Percentiles rank a stretch among this genome's conserved stretches.
These are phyloP conservation scores for Hyposmocoma kahamanoa DNA, from an alignment of 1,140 invertebrate genomes.

Conservation along the genomic window DNA sequence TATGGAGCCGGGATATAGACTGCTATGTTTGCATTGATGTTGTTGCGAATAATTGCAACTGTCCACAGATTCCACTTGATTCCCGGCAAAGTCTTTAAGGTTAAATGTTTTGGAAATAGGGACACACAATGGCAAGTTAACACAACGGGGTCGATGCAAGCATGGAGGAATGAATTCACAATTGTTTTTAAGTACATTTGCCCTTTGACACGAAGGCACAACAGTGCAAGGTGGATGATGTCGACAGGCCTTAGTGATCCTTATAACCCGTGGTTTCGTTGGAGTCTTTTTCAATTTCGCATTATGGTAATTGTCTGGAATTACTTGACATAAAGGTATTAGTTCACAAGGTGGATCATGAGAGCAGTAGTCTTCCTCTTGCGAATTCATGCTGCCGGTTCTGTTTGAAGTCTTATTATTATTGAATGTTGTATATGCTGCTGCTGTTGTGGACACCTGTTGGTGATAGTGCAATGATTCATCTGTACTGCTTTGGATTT, in stretches of 20 bases:
- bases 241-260: slow-evolving; percentile 57
- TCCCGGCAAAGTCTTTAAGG: background rate
- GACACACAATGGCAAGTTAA: slow-evolving; percentile 55
- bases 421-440: too few species aligned
- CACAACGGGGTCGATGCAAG: slow-evolving; percentile 50
- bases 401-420: too few species aligned
- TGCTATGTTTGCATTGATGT: too few species aligned
- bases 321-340: slow-evolving; percentile 48
- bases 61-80: background rate
- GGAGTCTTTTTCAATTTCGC: slow-evolving; percentile 25
- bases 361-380: slow-evolving; percentile 31
- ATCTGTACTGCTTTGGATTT: slow-evolving; percentile 35
- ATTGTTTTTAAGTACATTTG: slow-evolving; percentile 51
- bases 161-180: slow-evolving; percentile 55
- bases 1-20: too few species aligned
- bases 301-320: slow-evolving; percentile 31
- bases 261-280: slow-evolving; percentile 31
- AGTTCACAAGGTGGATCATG: slow-evolving; percentile 50
- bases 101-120: slow-evolving; percentile 33
- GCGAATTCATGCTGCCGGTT: too few species aligned
- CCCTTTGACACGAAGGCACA: slow-evolving; percentile 55
- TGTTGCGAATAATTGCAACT: too few species aligned
- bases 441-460: too few species aligned
- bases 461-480: too few species aligned
- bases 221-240: slow-evolving; percentile 60